Conservation (phyloP, 2,888 invertebrate genomes). For the Pteria penguin region DNA sequence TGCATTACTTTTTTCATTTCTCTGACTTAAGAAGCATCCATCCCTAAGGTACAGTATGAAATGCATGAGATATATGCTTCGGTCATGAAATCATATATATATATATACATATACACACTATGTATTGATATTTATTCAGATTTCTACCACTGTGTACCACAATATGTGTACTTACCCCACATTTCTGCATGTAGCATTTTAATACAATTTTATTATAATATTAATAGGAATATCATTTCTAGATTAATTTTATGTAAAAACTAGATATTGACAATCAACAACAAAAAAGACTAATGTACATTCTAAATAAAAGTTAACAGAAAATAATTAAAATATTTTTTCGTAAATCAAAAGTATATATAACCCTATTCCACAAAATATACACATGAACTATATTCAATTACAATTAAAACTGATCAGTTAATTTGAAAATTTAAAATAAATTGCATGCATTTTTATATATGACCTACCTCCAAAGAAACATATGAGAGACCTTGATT, state of each 20-base stretch:
- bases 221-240: too few species aligned
- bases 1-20: too few species aligned
- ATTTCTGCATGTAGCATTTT: not conserved
- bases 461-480: slow-evolving; percentile 72
- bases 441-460: not conserved
- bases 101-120: too few species aligned
- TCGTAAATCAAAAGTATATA: not conserved
- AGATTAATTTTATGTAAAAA: not conserved
- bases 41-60: too few species aligned
- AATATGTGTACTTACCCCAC: not conserved
- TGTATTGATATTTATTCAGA: too few species aligned
- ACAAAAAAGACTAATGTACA: not conserved
- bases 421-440: not conserved
- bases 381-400: not conserved
- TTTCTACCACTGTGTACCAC: too few species aligned
- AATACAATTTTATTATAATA: not conserved
- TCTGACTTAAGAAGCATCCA: too few species aligned
- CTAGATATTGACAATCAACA: not conserved
- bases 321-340: not conserved
- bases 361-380: not conserved
- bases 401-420: too few species aligned
- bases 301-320: not conserved
- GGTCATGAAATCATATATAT: too few species aligned
- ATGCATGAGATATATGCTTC: too few species aligned
- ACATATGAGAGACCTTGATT: slow-evolving; percentile 66